Evolutionary conservation across 2,113 vertebrate species (phyloP).

Genomic region (Peromyscus leucopus): DNA sequence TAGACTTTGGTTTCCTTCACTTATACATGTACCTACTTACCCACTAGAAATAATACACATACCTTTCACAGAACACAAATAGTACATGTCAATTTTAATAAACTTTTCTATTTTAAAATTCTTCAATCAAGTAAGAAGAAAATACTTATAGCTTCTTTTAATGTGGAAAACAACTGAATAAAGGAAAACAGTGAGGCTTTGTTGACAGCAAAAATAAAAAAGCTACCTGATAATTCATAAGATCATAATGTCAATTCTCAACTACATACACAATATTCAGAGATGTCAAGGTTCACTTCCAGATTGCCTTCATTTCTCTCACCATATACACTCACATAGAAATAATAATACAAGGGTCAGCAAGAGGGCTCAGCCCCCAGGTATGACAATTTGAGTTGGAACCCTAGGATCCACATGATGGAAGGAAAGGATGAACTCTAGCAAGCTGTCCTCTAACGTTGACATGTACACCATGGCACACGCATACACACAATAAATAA

Average conservation of each 20-base stretch:
- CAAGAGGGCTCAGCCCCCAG: not conserved
- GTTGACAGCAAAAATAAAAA: slow-evolving; percentile 64
- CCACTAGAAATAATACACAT: not conserved
- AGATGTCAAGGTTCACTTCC: slow-evolving; percentile 35
- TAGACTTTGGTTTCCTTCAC: not conserved
- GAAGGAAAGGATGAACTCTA: not conserved
- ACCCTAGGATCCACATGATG: not conserved
- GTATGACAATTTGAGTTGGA: too few species aligned
- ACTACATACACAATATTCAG: not conserved
- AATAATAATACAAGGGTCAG: not conserved
- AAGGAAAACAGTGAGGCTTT: slow-evolving; percentile 50
- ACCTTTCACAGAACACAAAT: not conserved
- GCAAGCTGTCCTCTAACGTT: not conserved
- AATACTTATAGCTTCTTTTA: slow-evolving; percentile 47
- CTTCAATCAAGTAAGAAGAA: not conserved
- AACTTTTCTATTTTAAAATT: slow-evolving; percentile 50
- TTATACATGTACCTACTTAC: not conserved
- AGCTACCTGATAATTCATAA: slow-evolving; percentile 15
- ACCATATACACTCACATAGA: not conserved
- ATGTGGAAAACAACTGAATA: not conserved
- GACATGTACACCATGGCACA: not conserved
- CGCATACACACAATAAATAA: not conserved
- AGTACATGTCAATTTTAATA: not conserved
- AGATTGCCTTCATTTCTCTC: slow-evolving; percentile 48
- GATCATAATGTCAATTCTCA: slow-evolving; percentile 35